A percentile compares a stretch with the other conserved stretches of the same genome.
These are phyloP conservation scores for Poecilia picta DNA, from an alignment of 2,797 vertebrate genomes.

Conservation along the genomic window DNA sequence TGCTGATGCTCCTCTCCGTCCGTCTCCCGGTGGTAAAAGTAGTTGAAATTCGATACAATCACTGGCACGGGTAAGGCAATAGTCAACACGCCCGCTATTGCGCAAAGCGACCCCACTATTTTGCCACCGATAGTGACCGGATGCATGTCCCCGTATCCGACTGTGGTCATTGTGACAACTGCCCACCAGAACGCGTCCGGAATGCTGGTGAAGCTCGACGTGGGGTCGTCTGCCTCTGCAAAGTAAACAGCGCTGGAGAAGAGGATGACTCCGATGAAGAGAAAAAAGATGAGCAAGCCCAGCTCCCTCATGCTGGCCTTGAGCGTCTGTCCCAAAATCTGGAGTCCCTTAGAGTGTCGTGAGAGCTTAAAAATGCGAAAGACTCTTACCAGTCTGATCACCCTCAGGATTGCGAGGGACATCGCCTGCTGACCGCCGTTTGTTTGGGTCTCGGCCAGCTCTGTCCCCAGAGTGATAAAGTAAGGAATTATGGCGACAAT, in stretches of 20 bases:
- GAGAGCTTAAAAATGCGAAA: constrained; percentile 99
- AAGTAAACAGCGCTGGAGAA: constrained; percentile 99
- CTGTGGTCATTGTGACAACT: constrained; percentile 98
- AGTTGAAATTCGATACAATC: constrained; percentile 99
- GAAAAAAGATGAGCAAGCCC: constrained; percentile 96
- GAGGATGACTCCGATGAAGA: constrained; percentile 97
- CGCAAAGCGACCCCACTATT: constrained; percentile 96
- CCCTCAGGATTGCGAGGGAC: constrained; percentile 96
- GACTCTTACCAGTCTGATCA: constrained; percentile 94
- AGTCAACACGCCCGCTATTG: constrained; percentile 96
- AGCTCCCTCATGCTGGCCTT: constrained; percentile 98
- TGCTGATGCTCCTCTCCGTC: constrained; percentile 96
- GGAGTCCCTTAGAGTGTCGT: constrained; percentile 96
- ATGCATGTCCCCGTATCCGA: constrained; percentile 98
- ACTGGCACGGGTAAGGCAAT: constrained; percentile 97
- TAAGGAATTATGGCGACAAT: constrained; percentile 98
- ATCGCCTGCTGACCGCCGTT: constrained; percentile 96
- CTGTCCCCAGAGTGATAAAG: constrained; percentile 97
- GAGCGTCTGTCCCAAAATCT: constrained; percentile 97
- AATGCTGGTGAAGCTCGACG: constrained; percentile 96
- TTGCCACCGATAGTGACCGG: constrained; percentile 98
- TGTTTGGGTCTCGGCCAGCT: constrained; percentile 91
- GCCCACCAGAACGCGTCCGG: constrained; percentile 99
- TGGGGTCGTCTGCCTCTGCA: constrained; percentile 94
- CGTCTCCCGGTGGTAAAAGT: constrained; percentile 98